phyloP scores from a whole-genome alignment of 2,797 vertebrate genomes.

The Phrynocephalus vlangalii region DNA sequence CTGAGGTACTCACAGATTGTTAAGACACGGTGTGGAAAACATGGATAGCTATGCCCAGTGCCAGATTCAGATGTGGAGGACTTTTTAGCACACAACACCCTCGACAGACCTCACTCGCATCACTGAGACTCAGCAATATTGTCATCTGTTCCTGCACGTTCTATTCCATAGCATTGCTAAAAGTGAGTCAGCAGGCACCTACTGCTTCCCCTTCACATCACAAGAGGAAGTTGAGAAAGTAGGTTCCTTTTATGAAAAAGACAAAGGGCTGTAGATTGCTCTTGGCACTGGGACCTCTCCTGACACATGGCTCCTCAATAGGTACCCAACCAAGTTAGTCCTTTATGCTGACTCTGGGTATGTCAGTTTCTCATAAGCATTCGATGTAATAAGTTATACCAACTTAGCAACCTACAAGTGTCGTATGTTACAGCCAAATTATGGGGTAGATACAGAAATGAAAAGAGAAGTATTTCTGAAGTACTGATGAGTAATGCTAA shows the following conservation, averaged over 20 bases:
- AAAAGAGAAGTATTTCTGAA: background rate
- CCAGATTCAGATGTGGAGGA: background rate
- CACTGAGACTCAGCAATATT: background rate
- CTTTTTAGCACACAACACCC: background rate
- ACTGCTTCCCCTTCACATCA: background rate
- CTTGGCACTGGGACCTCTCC: background rate
- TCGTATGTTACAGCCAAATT: background rate
- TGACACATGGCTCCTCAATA: background rate
- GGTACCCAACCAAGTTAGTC: background rate
- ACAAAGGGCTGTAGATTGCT: background rate
- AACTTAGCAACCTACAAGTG: background rate
- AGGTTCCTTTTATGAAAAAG: background rate
- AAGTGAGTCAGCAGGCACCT: background rate
- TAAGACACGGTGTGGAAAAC: background rate
- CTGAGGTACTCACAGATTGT: slow-evolving; percentile 80
- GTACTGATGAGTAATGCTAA: background rate
- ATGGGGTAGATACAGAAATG: background rate
- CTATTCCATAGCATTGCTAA: background rate
- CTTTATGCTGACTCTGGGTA: too few species aligned
- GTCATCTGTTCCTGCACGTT: background rate
- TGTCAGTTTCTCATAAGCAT: background rate
- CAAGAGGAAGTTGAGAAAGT: background rate
- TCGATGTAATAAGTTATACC: background rate
- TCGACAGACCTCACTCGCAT: background rate
- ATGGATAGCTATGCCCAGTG: background rate